Conservation (phyloP, 2,797 vertebrate species). For the Myotis daubentonii region DNA sequence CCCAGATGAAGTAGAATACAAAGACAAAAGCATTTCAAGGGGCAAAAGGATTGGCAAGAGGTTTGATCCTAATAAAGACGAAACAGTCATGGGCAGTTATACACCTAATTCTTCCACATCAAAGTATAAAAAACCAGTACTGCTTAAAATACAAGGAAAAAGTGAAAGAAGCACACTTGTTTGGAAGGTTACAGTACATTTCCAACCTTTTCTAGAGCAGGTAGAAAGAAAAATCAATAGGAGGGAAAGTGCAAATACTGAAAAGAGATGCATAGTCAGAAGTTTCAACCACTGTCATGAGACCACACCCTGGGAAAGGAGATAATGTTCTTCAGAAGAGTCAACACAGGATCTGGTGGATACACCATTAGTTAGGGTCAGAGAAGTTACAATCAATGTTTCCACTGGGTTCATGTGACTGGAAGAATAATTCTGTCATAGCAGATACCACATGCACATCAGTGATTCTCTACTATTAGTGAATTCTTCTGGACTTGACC, state of each 20-base stretch:
- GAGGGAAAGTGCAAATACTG: background rate
- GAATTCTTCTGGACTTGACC: background rate
- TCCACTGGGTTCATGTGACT: background rate
- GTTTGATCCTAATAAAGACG: constrained; percentile 24
- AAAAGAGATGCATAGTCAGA: background rate
- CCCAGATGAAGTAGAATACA: constrained; percentile 25
- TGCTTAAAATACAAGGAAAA: constrained; percentile 19
- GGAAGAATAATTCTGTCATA: background rate
- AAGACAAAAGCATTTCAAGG: constrained; percentile 44
- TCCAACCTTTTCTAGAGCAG: background rate
- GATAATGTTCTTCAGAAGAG: background rate
- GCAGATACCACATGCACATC: background rate
- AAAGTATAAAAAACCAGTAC: constrained; percentile 27
- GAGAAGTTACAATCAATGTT: background rate
- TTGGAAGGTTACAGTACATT: background rate
- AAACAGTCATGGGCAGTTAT: background rate
- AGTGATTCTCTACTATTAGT: background rate
- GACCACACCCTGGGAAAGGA: background rate
- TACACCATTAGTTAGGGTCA: background rate
- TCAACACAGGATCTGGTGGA: background rate
- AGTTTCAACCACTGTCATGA: background rate
- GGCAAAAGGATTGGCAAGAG: constrained; percentile 38
- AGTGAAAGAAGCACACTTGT: background rate
- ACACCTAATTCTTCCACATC: constrained; percentile 1
- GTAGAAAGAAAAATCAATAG: background rate